Conservation (phyloP, 2,888 invertebrate genomes). For the Fragum whitleyi region DNA sequence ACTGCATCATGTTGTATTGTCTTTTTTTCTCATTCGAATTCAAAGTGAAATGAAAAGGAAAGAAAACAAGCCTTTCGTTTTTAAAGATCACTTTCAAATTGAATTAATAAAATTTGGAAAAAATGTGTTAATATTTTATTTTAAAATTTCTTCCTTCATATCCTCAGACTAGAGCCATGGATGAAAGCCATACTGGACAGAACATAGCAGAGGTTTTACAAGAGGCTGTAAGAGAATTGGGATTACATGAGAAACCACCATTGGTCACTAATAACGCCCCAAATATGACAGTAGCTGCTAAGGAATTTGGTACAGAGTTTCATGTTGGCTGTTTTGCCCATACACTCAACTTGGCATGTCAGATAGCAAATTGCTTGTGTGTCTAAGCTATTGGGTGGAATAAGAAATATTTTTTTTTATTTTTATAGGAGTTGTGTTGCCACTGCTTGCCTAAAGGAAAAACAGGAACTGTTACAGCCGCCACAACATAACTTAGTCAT, state of each 20-base stretch:
- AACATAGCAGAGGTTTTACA: constrained; percentile 38
- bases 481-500: constrained; percentile 48
- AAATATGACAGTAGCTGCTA: constrained; percentile 44
- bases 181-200: constrained; percentile 27
- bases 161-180: constrained; percentile 37
- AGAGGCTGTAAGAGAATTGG: constrained; percentile 34
- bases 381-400: constrained; percentile 26
- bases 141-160: no score
- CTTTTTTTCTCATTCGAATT: no score
- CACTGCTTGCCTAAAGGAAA: constrained; percentile 22
- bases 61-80: no score
- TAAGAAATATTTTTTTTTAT: constrained; percentile 31
- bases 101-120: no score
- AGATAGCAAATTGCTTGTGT: constrained; percentile 24
- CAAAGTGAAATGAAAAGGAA: no score
- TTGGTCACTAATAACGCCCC: constrained; percentile 47
- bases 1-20: no score
- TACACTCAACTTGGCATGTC: constrained; percentile 45
- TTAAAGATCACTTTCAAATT: no score
- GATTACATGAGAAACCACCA: constrained; percentile 16
- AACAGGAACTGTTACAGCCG: constrained; percentile 30
- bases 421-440: constrained; percentile 45
- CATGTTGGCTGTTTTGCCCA: constrained; percentile 53
- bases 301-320: constrained; percentile 7
- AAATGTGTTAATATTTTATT: no score